Base-by-base conservation (phyloP, 2,888 invertebrate genomes). In the Caenorhabditis parvicauda region DNA sequence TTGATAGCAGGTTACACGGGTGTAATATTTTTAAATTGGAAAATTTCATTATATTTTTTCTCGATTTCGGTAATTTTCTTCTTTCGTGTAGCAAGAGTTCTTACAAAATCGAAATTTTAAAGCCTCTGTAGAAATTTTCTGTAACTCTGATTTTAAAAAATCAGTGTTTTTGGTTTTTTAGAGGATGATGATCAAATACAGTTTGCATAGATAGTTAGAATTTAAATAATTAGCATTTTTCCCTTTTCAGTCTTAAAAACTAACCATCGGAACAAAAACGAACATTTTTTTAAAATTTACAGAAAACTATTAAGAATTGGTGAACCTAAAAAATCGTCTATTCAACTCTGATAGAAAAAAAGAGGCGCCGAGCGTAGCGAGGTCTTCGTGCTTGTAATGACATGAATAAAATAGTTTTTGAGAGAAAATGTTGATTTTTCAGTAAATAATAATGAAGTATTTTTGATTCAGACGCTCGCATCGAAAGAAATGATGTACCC, bases 401-500 rank as follows among this genome's bases (percentile, higher is more conserved):
- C n/a, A n/a, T n/a, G n/a, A n/a, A n/a, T n/a, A n/a, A n/a, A n/a
- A n/a, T n/a, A n/a, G n/a, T n/a, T 12, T 32, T 32, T 32, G 35
- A 12, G 9, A n/a, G 9, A 32, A 32, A n/a, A 12, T 32, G 35
- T 41, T 41, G 44, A 44, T 17, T 17, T 6, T 44, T 7, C 7
- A 25, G 9, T 14, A 14, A 12, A 44, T 24, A 19, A 44, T 22
- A 5, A 24, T 41, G 35, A 32, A 9, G 19, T 14, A 5, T 45
- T 2, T 27, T 12, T 12, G 5, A 7, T 59, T 17, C 35, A 72
- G 61, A 72, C 74, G 6, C 57, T 75, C 38, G 67, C 71, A 38
- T 72, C 76, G 14, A 75, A 74, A 41, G 75, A 75, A 42, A 69
- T 75, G 6, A 72, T 76, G 75, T 75, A 75, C 53, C 70, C 75